Percentiles rank a stretch among this genome's conserved stretches.
Evolutionary conservation across 2,888 invertebrate genomes (phyloP).

Genomic region (Microchrysa polita): DNA sequence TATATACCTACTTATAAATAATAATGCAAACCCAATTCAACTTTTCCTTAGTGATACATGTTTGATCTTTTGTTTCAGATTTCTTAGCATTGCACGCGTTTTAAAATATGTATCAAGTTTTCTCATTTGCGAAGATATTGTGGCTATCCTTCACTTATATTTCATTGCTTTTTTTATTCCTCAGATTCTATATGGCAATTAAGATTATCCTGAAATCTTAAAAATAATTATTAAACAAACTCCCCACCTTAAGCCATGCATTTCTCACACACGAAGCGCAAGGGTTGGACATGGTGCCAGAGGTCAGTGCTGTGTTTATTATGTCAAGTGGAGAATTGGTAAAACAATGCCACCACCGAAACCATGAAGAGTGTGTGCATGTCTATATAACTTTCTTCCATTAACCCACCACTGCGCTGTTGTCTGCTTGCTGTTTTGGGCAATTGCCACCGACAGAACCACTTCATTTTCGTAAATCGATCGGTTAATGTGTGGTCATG

Average conservation of each 20-base stretch:
- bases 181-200: too few relatives aligned
- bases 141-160: too few relatives aligned
- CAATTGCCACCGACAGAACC: slow-evolving; percentile 9
- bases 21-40: too few relatives aligned
- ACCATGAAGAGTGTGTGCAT: neutral
- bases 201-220: too few relatives aligned
- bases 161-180: too few relatives aligned
- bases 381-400: neutral
- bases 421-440: slow-evolving; percentile 27
- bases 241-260: neutral
- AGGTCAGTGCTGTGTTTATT: slow-evolving; percentile 26
- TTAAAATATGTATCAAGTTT: too few relatives aligned
- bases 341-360: neutral
- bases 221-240: too few relatives aligned
- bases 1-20: too few relatives aligned
- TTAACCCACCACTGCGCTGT: slow-evolving; percentile 12
- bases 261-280: neutral
- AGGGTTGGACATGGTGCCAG: slow-evolving; percentile 7
- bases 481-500: slow-evolving; percentile 48
- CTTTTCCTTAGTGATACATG: too few relatives aligned
- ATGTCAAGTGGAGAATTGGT: slow-evolving; percentile 10
- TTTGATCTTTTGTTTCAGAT: too few relatives aligned
- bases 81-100: too few relatives aligned
- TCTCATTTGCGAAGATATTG: too few relatives aligned
- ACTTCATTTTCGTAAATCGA: slow-evolving; percentile 28